Base-by-base conservation (phyloP, 2,888 invertebrate genomes). In the Chalcosyrphus nemorum region DNA sequence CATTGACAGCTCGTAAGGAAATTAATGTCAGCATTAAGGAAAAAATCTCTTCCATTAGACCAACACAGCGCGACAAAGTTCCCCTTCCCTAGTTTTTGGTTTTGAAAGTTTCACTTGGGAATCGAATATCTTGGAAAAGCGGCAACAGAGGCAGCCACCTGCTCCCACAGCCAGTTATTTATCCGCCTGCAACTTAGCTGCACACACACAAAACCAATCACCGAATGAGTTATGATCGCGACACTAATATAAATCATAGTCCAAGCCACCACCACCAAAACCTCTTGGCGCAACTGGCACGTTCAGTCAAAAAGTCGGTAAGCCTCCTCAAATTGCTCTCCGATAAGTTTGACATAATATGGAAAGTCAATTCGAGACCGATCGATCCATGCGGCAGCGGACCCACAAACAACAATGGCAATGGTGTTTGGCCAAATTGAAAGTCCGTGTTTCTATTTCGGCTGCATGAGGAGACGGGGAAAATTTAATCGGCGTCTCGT, bases 331-430 rank as follows among this genome's bases (percentile, higher is more conserved):
- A 82, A 77, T 72, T 72, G 82, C 82, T 52, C 47, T 59, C 41
- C 78, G 84, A 84, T 84, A 70, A 63, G 70, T 80, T 84, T 84
- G 84, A 84, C 84, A 84, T 74, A 75, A 84, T 78, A 84, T 74
- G 78, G 80, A 84, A 84, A 84, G 82, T 82, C 78, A 66, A 72
- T 66, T 61, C 47, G 54, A 38, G 72, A 52, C 38, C 65, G 57
- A 77, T 77, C 61, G 47, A 35, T 32, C 32, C 29, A 43, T 15
- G 19, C 9, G 13, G 38, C 41, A n/a, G 7, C 29, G 19, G 4
- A n/a, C 52, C 6, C 19, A 5, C 11, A 45, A 19, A 29, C 29
- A 7, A 21, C 35, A 27, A 32, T 45, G 77, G 78, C 84, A 84
- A 82, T 82, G 54, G 38, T 61, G 75, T 52, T 63, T 56, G n/a